phyloP scores from a whole-genome alignment of 2,797 vertebrate genomes.

The Ficedula albicollis region DNA sequence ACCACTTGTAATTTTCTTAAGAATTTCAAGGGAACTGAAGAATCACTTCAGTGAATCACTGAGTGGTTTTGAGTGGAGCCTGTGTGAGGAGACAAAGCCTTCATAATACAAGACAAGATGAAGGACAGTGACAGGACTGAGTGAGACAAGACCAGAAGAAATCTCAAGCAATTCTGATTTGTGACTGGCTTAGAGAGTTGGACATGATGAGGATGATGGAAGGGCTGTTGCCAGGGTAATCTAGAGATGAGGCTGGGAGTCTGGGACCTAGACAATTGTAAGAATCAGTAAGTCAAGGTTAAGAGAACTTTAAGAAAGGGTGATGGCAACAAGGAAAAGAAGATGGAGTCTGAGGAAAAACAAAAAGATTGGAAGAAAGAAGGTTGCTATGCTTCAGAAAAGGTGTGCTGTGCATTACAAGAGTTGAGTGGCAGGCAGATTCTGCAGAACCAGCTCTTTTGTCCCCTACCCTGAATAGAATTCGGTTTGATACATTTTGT shows the following conservation, averaged over 20 bases:
- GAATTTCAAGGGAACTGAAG: neutral
- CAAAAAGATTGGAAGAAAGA: neutral
- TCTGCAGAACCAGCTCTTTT: neutral
- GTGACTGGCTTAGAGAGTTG: neutral
- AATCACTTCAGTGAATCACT: neutral
- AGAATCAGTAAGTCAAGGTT: conserved; percentile 22
- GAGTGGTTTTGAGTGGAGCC: neutral
- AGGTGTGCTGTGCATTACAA: neutral
- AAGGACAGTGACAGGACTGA: neutral
- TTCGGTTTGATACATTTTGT: neutral
- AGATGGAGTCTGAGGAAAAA: neutral
- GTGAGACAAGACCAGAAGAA: neutral
- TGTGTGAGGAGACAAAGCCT: neutral
- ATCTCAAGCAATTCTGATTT: neutral
- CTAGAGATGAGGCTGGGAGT: neutral
- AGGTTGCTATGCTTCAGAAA: neutral
- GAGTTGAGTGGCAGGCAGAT: neutral
- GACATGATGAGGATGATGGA: neutral
- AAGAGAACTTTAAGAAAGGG: conserved; percentile 6
- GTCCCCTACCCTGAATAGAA: neutral
- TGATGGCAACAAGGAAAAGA: neutral
- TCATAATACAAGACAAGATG: neutral
- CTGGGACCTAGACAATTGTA: neutral
- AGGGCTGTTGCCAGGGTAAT: conserved; percentile 46
- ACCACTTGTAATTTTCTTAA: neutral